Evolutionary conservation across 1,140 invertebrate genomes (phyloP).

Genomic region (Apis mellifera): Amel_HAv3.1 CM009944.2:8847001-8847500

Average conservation of each 20-base stretch:
- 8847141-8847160: constrained; percentile 68
- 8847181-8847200: constrained; percentile 31
- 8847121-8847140: constrained; percentile 41
- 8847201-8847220: constrained; percentile 32
- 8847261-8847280: no score
- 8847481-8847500: constrained; percentile 13
- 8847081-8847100: constrained; percentile 11
- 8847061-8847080: constrained; percentile 62
- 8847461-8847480: no score
- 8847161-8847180: constrained; percentile 38
- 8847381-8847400: no score
- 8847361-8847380: no score
- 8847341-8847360: no score
- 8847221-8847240: constrained; percentile 3
- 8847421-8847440: neutral
- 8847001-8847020: constrained; percentile 70
- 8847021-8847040: constrained; percentile 68
- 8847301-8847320: no score
- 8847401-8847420: no score
- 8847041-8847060: constrained; percentile 66
- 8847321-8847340: no score
- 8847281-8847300: neutral
- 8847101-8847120: constrained; percentile 58
- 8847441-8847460: neutral
- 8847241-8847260: neutral